Evolutionary conservation across 1,140 invertebrate species (phyloP), one percentile per base, ranked within the genome.

Genomic region (Helicoverpa zea): DNA sequence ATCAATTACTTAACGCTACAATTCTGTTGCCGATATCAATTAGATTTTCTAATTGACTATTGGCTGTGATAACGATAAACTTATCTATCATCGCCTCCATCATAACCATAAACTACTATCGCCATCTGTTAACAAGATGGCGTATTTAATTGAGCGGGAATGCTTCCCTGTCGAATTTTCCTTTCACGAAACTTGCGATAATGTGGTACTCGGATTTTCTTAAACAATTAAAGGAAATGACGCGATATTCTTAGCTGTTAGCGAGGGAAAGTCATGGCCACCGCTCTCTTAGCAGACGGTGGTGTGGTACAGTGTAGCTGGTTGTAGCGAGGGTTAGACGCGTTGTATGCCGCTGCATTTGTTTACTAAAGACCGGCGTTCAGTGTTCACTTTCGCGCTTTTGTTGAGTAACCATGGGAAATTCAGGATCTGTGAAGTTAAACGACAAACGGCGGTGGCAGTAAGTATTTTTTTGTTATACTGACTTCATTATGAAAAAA

Each of bases 381-480:
- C 18, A 52, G 59, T 77, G 74, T 64, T 13, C 79, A 61, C 49
- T 81, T 23, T 18, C 70, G 54, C 18, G 77, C 5, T 80, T 81
- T 49, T 68, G 52, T 23, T 43, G 49, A 70, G 14, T 7, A 43
- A 59, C 43, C 76, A 94, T 94, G 92, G 92, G 92, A 82, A 94
- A 94, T 84, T 88, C 91, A 7, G 92, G 91, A 64, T 94, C 92
- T 18, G 82, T 92, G 23, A 93, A 93, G 84, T 54, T 94, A 54
- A 94, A 91, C 79, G 92, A 93, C 79, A 92, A 94, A 84, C 89
- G 87, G 80, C 89, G 88, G 66, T 94, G 92, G 91, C 88, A 92
- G 92, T 94, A 89, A 94, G 92, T 91, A 54, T 51, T 54, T 35
- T 16, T 47, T 18, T 49, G 12, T 52, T 30, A 29, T 23, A 14